These are phyloP conservation scores for Sycophila sp. DNA, from an alignment of 1,140 invertebrate genomes.

Conservation along the genomic window DNA sequence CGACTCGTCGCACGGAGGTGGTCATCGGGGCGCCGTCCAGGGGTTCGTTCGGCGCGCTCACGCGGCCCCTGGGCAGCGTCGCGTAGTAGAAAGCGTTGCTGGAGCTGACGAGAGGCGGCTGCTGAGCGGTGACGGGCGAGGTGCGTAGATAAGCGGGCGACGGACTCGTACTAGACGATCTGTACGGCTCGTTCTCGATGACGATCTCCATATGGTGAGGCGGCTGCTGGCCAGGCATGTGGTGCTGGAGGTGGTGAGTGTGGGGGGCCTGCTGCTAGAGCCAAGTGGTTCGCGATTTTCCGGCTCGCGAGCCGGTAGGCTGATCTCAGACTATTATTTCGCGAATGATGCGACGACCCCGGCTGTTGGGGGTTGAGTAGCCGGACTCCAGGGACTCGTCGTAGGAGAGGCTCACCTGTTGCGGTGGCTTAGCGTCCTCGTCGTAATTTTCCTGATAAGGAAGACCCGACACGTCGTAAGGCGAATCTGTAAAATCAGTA, in stretches of 20 bases:
- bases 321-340: constrained; percentile 91
- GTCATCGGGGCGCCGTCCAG: constrained; percentile 42
- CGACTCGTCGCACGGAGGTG: constrained; percentile 53
- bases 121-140: constrained; percentile 37
- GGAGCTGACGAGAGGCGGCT: constrained; percentile 34
- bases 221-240: constrained; percentile 35
- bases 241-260: constrained; percentile 38
- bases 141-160: constrained; percentile 27
- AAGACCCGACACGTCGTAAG: constrained; percentile 91
- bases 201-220: constrained; percentile 62
- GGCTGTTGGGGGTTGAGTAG: constrained; percentile 91
- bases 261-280: constrained; percentile 64
- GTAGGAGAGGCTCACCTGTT: constrained; percentile 86
- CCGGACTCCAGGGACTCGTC: constrained; percentile 92
- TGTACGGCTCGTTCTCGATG: constrained; percentile 52
- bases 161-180: constrained; percentile 36
- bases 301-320: constrained; percentile 63
- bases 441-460: constrained; percentile 85
- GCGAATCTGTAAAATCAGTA: constrained; percentile 76
- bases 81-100: constrained; percentile 35
- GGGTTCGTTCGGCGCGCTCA: constrained; percentile 10
- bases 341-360: constrained; percentile 87
- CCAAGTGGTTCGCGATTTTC: constrained; percentile 62
- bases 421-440: constrained; percentile 78
- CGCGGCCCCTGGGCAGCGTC: constrained; percentile 31